Percentiles rank a stretch among this genome's conserved stretches.
Conservation (phyloP, 2,888 invertebrate genomes). For the Drosophila kokeensis region DNA sequence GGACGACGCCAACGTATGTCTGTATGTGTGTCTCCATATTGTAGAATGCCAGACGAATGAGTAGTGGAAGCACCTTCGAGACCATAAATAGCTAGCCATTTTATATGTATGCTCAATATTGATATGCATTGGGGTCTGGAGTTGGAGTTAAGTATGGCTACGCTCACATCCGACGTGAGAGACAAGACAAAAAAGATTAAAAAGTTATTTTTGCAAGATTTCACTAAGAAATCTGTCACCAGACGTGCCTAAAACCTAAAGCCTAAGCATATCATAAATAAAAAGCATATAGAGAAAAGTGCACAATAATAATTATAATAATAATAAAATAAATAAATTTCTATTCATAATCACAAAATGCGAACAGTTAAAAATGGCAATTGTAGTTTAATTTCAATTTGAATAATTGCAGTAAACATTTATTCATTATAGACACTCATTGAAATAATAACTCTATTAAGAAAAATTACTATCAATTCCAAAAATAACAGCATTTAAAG, state of each 20-base stretch:
- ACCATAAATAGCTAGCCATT: slow-evolving; percentile 34
- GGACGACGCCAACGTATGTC: slow-evolving; percentile 52
- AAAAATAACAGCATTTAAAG: slow-evolving; percentile 6
- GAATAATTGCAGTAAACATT: not conserved
- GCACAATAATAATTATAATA: not conserved
- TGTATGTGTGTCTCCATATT: not conserved
- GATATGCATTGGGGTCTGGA: slow-evolving; percentile 44
- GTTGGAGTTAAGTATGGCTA: slow-evolving; percentile 25
- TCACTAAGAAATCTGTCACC: slow-evolving; percentile 30
- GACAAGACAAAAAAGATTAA: slow-evolving; percentile 34
- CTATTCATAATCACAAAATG: not conserved
- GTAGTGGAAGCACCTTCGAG: slow-evolving; percentile 43
- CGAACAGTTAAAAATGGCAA: not conserved
- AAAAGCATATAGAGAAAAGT: not conserved
- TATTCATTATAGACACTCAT: slow-evolving; percentile 1
- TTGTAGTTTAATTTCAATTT: not conserved
- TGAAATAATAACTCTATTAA: slow-evolving; percentile 20
- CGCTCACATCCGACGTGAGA: slow-evolving; percentile 16
- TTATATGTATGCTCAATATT: slow-evolving; percentile 25
- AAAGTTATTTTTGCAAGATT: slow-evolving; percentile 15
- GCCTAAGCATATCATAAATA: not conserved
- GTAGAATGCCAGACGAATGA: slow-evolving; percentile 62
- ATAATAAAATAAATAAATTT: not conserved
- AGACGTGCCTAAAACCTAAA: slow-evolving; percentile 12
- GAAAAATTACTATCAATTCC: slow-evolving; percentile 6